Evolutionary conservation across 2,113 vertebrate genomes (phyloP).

Genomic region (Loxodonta africana): DNA sequence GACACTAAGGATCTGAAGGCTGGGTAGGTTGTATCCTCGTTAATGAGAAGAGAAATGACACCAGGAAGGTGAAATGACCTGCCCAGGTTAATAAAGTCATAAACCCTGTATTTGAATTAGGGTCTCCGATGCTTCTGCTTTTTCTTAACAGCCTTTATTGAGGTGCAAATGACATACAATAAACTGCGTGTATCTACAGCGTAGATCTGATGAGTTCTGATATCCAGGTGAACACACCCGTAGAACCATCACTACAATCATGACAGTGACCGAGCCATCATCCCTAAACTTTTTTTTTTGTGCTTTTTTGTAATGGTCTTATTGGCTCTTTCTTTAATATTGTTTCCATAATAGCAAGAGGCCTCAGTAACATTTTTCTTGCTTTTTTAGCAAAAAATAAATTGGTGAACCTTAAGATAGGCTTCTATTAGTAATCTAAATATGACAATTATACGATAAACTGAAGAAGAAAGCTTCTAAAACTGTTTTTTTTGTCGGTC

Average conservation of each 20-base stretch:
- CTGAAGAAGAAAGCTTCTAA: not conserved
- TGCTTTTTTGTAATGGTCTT: not conserved
- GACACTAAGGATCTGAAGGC: not conserved
- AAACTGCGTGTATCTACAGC: not conserved
- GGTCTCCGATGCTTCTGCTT: not conserved
- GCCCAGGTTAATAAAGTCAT: not conserved
- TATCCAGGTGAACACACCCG: too few species aligned
- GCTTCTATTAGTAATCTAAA: not conserved
- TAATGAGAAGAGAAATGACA: not conserved
- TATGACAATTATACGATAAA: not conserved
- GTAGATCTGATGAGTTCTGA: not conserved
- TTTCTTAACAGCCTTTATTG: not conserved
- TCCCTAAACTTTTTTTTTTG: not conserved
- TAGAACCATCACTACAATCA: not conserved
- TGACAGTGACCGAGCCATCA: not conserved
- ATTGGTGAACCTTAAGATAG: not conserved
- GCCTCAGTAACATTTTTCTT: not conserved
- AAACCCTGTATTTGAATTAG: not conserved
- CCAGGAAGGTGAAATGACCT: not conserved
- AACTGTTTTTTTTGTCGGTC: not conserved
- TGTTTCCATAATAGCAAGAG: not conserved
- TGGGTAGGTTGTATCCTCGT: not conserved
- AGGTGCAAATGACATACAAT: not conserved
- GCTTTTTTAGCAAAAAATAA: conserved; percentile 49
- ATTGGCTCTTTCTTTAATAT: not conserved